Evolutionary conservation across 2,888 invertebrate species (phyloP), one percentile per base, ranked within the genome.

Genomic region (Melinopterus prodromus): DNA sequence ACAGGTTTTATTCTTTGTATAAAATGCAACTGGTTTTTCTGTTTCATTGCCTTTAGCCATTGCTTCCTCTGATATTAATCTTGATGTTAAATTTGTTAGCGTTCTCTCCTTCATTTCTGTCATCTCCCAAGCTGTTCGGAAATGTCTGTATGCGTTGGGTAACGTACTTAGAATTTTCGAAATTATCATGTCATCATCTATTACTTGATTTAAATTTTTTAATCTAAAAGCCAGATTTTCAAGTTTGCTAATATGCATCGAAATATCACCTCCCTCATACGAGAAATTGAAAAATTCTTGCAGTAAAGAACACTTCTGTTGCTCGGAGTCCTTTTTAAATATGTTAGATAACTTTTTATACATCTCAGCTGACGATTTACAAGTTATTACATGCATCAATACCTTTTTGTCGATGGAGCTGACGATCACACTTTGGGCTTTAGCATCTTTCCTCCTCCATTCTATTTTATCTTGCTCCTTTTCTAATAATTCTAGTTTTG

Each of bases 351-450:
- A 7, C 71, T 80, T 81, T 6, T 77, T 26, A 16, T 78, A 82
- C 79, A 81, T 82, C 74, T 81, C 81, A 12, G n/a, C 14, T 35
- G 79, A 72, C 0, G 81, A 76, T 69, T 81, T 79, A 75, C 81
- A 81, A 26, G 77, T 79, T n/a, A 81, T 36, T 0, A 83, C 69
- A 53, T 81, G 79, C 79, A 77, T 80, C 38, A 84, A 76, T 6
- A 82, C 82, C 35, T 84, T 81, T 36, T 80, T 77, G 5, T 82
- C 83, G 0, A 86, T 77, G 0, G 84, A 81, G 4, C 83, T 84
- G 0, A 82, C 84, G 5, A 86, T 86, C 9, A 85, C 80, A 36
- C 80, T 84, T 79, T 86, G 84, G 6, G 85, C 85, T 5, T 76
- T 77, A 7, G 79, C 79, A 80, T 84, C 85, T 5, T 79, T 80